A percentile compares a stretch with the other conserved stretches of the same genome.
These are phyloP conservation scores for Melanargia galathea DNA, from an alignment of 2,888 invertebrate genomes.

Conservation along the genomic window DNA sequence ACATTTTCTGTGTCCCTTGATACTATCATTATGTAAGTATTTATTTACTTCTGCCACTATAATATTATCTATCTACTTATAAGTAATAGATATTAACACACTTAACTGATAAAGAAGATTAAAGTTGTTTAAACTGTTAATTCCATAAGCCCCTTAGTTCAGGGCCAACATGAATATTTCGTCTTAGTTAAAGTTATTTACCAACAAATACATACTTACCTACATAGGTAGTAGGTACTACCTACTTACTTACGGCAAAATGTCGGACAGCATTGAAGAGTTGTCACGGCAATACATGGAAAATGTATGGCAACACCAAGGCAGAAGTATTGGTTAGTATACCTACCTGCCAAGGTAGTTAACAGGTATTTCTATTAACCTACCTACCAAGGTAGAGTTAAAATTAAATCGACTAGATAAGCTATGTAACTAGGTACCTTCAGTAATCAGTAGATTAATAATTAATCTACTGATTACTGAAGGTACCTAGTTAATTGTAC, in stretches of 20 bases:
- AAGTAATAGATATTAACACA: slow-evolving; percentile 2
- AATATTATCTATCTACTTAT: background rate
- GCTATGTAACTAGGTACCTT: no score
- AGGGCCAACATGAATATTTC: slow-evolving; percentile 28
- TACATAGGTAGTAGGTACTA: slow-evolving; percentile 36
- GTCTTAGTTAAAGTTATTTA: no score
- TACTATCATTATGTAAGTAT: background rate
- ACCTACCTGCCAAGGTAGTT: no score
- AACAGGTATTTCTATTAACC: no score
- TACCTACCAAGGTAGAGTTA: no score
- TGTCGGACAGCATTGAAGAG: slow-evolving; percentile 68
- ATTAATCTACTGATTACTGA: no score
- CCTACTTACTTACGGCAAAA: slow-evolving; percentile 42
- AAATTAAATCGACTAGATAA: no score
- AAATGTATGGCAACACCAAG: slow-evolving; percentile 56
- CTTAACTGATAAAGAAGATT: slow-evolving; percentile 3
- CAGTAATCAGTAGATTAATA: no score
- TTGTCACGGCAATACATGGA: slow-evolving; percentile 58
- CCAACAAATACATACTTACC: no score
- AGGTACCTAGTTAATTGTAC: no score
- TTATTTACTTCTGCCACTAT: background rate
- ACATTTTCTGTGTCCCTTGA: no score
- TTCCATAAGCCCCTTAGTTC: slow-evolving; percentile 12
- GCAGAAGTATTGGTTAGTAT: slow-evolving; percentile 70
- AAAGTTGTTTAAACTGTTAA: slow-evolving; percentile 1